Conservation (phyloP, 2,113 vertebrate species). For the Cardinalis cardinalis region DNA sequence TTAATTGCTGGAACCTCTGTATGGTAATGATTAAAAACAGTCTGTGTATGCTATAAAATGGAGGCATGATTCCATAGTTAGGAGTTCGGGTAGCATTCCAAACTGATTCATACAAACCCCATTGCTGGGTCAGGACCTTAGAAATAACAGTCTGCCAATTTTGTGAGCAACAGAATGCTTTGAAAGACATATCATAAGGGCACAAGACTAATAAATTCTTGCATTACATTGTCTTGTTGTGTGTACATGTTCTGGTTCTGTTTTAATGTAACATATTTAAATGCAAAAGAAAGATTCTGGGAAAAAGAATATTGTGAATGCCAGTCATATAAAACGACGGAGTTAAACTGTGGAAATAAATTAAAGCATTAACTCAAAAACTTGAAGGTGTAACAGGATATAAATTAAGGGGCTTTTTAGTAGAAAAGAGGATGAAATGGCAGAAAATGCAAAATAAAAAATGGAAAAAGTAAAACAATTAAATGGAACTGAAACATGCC, state of each 20-base stretch:
- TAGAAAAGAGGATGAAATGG: background rate
- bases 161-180: background rate
- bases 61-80: background rate
- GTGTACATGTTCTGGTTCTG: background rate
- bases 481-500: background rate
- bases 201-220: background rate
- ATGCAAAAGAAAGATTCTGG: background rate
- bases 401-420: background rate
- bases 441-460: background rate
- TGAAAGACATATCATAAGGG: background rate
- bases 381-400: background rate
- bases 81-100: background rate
- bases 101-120: background rate
- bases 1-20: background rate
- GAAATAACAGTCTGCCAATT: background rate
- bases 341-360: background rate
- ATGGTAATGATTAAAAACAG: background rate
- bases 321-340: background rate
- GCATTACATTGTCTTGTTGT: background rate
- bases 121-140: background rate
- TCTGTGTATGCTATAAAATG: background rate
- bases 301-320: background rate
- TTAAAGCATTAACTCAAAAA: background rate
- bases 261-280: background rate
- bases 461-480: background rate